A percentile compares a stretch with the other conserved stretches of the same genome.
These are phyloP conservation scores for Epizoanthus illoricatus DNA, from an alignment of 92 coral and sea anemone genomes.

Conservation along the genomic window DNA sequence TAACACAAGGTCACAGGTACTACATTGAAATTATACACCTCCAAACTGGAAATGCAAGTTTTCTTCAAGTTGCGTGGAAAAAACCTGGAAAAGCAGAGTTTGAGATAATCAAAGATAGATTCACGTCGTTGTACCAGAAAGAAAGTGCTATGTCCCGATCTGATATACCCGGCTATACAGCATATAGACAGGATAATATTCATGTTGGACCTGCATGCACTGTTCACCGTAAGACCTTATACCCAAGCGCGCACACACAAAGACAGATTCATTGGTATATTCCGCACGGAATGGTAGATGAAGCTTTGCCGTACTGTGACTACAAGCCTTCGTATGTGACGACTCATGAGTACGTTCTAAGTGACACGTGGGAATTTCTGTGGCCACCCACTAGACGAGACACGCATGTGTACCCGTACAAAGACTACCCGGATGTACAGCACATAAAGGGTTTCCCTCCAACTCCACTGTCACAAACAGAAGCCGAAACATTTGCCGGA, in stretches of 20 bases:
- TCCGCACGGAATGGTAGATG: not conserved
- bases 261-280: not conserved
- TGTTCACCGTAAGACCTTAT: not conserved
- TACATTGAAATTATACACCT: slow-evolving; percentile 65
- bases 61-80: slow-evolving; percentile 67
- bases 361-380: too few species aligned
- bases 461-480: too few species aligned
- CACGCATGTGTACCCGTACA: slow-evolving; percentile 28
- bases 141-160: not conserved
- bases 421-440: slow-evolving; percentile 33
- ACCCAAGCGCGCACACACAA: too few species aligned
- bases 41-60: slow-evolving; percentile 32
- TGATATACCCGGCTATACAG: not conserved
- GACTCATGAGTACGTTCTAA: too few species aligned
- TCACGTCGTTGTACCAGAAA: slow-evolving; percentile 1
- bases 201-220: slow-evolving; percentile 14
- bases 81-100: slow-evolving; percentile 46
- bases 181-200: not conserved
- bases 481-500: too few species aligned
- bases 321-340: too few species aligned
- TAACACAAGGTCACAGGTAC: slow-evolving; percentile 46
- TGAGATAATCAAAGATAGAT: slow-evolving; percentile 30
- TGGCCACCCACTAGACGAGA: not conserved
- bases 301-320: too few species aligned
- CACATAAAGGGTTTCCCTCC: not conserved